Evolutionary conservation across 1,140 invertebrate genomes (phyloP).

Genomic region (Coboldia fuscipes): DNA sequence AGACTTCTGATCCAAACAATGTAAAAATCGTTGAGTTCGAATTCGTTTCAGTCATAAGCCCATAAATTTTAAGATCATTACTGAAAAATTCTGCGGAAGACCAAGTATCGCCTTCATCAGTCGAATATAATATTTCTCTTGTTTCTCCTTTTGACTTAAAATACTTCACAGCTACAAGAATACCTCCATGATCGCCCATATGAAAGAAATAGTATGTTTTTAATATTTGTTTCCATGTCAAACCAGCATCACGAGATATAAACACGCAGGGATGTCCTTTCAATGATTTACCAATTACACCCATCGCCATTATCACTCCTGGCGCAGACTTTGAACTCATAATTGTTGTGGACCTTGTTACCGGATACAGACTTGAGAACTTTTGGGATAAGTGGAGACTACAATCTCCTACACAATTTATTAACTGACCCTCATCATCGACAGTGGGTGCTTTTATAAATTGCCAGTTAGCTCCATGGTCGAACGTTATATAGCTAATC

Average conservation of each 20-base stretch:
- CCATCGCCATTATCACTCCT: constrained; percentile 71
- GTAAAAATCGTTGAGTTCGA: constrained; percentile 82
- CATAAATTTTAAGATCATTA: constrained; percentile 55
- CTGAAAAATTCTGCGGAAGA: constrained; percentile 41
- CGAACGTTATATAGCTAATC: constrained; percentile 63
- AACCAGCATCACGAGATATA: constrained; percentile 62
- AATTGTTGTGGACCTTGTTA: constrained; percentile 55
- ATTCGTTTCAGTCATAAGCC: constrained; percentile 76
- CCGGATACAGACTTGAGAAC: constrained; percentile 61
- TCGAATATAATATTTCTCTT: constrained; percentile 58
- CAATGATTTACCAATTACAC: constrained; percentile 50
- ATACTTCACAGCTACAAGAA: constrained; percentile 64
- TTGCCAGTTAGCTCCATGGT: constrained; percentile 68
- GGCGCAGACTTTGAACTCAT: constrained; percentile 70
- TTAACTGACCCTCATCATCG: constrained; percentile 38
- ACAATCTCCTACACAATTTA: constrained; percentile 45
- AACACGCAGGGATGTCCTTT: constrained; percentile 66
- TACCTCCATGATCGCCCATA: constrained; percentile 76
- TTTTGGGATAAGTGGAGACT: constrained; percentile 72
- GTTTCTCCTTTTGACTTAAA: constrained; percentile 53
- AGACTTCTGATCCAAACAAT: constrained; percentile 62
- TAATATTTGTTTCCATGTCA: constrained; percentile 63
- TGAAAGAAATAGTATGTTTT: constrained; percentile 73
- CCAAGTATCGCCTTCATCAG: constrained; percentile 71
- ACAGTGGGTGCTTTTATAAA: constrained; percentile 39